Percentiles rank a stretch among this genome's conserved stretches.
Evolutionary conservation across 2,888 invertebrate genomes (phyloP).

Genomic region (Entomobrya multifasciata): DNA sequence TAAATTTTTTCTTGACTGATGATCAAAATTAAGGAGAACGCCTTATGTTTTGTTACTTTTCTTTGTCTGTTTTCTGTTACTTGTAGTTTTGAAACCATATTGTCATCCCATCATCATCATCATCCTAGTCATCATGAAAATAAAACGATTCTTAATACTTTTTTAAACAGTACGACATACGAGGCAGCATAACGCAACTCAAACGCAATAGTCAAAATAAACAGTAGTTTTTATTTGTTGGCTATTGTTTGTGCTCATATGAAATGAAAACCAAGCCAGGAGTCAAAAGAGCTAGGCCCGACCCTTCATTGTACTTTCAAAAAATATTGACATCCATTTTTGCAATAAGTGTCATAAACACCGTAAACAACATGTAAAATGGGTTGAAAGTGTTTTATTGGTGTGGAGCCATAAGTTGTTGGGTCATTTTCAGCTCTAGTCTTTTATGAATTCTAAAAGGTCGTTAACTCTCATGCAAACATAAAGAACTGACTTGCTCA

Average conservation of each 20-base stretch:
- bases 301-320: slow-evolving; percentile 2
- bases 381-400: not conserved
- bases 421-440: not conserved
- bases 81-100: slow-evolving; percentile 7
- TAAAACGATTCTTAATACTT: too few relatives aligned
- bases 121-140: not conserved
- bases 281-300: not conserved
- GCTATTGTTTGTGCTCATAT: slow-evolving; percentile 12
- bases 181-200: not conserved
- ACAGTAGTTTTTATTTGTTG: not conserved
- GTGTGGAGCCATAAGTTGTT: not conserved
- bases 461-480: slow-evolving; percentile 48
- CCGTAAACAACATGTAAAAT: not conserved
- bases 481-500: slow-evolving; percentile 17
- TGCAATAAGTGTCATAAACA: slow-evolving; percentile 7
- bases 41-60: slow-evolving; percentile 18
- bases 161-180: not conserved
- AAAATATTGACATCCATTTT: slow-evolving; percentile 12
- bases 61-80: not conserved
- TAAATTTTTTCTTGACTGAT: slow-evolving; percentile 10
- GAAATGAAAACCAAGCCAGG: too few relatives aligned
- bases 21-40: not conserved
- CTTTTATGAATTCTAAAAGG: slow-evolving; percentile 22
- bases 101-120: too few relatives aligned
- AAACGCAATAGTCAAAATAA: slow-evolving; percentile 22